Base-by-base conservation (phyloP, 2,113 vertebrate species). In the Lagenorhynchus albirostris region DNA sequence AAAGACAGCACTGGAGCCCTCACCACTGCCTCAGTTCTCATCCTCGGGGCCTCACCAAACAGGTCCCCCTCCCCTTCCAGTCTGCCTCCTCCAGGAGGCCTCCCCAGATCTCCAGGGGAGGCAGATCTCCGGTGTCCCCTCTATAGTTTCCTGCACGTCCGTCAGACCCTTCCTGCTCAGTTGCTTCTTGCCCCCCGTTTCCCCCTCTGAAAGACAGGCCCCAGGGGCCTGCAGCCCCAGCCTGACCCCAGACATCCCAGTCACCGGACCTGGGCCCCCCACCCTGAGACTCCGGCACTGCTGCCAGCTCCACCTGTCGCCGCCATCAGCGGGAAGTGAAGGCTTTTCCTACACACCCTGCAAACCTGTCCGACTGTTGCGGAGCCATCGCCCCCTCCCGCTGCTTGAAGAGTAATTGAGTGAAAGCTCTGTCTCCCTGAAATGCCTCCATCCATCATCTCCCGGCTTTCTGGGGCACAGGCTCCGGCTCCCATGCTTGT, bases 331-430 rank as follows among this genome's bases (percentile, higher is more conserved):
- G 12, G 96, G 95, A 96, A 92, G 62, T 90, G 98, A 98, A 90
- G 98, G 97, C 98, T 98, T 98, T 98, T 97, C 96, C 97, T 95
- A 96, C 89, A 97, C 5, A 80, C 70, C 3, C 0, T 62, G 92
- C 98, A 98, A 98, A 98, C 95, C 91, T 98, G 98, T 97, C 82
- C 5, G 70, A 95, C 44, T 98, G 98, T 98, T 97, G 95, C 98
- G 98, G 98, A 97, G 95, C 97, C 95, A 15, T 96, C 62, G 50
- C 97, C 96, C 96, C 93, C 97, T 91, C 97, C 98, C 23, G 84
- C 89, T 92, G 94, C 89, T 94, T 58, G 60, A 92, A 96, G 91
- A 96, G 98, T 96, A 98, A 98, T 89, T 98, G 97, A 98, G 97
- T 77, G 86, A 98, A 98, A 98, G 97, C 96, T 97, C 98, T 97